Conservation (phyloP, 2,113 vertebrate species). For the Stercorarius parasiticus region DNA sequence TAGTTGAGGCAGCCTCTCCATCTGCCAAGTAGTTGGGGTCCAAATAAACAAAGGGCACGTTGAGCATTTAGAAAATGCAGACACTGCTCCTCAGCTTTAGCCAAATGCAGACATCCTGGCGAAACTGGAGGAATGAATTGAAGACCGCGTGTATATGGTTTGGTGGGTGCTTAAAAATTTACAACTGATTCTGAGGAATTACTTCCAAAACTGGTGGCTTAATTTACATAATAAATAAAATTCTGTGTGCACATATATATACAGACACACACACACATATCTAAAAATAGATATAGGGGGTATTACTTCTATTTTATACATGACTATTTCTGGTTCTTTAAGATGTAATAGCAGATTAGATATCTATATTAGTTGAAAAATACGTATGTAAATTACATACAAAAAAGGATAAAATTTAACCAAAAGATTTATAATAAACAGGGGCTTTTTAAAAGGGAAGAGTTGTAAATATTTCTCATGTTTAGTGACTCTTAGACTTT, state of each 20-base stretch:
- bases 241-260: no score
- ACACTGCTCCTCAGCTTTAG: constrained; percentile 1
- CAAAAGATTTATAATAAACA: not conserved
- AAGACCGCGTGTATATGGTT: not conserved
- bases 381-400: not conserved
- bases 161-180: not conserved
- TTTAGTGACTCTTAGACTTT: not conserved
- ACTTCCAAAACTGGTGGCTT: not conserved
- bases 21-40: not conserved
- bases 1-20: constrained; percentile 11
- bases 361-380: not conserved
- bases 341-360: not conserved
- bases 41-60: constrained; percentile 33
- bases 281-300: not conserved
- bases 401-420: not conserved
- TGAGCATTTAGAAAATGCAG: constrained; percentile 49
- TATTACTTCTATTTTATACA: not conserved
- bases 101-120: not conserved
- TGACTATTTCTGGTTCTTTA: not conserved
- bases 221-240: not conserved
- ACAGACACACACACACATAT: accelerated
- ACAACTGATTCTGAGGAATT: not conserved
- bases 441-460: not conserved
- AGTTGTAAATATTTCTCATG: not conserved
- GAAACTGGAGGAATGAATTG: not conserved